Base-by-base conservation (phyloP, 1,140 invertebrate species). In the Luehdorfia chinensis region DNA sequence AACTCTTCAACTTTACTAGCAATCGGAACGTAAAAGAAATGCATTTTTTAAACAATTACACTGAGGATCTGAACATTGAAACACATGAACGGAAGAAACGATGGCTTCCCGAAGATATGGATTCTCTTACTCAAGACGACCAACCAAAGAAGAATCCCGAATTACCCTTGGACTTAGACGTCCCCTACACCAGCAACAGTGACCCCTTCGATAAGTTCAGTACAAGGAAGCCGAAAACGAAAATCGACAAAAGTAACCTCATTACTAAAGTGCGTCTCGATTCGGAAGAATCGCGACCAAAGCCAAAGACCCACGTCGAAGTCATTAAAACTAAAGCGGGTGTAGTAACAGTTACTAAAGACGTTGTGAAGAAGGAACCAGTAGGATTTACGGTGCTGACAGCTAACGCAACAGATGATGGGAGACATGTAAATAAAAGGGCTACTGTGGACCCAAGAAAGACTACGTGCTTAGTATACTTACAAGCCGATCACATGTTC, bases 401-500 rank as follows among this genome's bases (percentile, higher is more conserved):
- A 68, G 84, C 78, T n/a, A 90, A 87, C 21, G 89, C 85, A 39
- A 85, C 76, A 53, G 76, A 89, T 66, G 87, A 75, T 53, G 62
- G 89, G 41, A 81, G 92, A 66, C 89, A 93, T 81, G 89, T 92
- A 44, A 89, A 91, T 77, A 91, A 94, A 77, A 86, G 94, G 59
- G 89, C 94, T 9, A 93, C 92, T 0, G 90, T 95, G 8, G 94
- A 95, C 87, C 93, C 94, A 0, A 89, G 90, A 43, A 94, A 94
- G 75, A 94, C 92, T 1, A 94, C 93, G 0, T 97, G 95, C 73
- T 95, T 97, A 92, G 86, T 98, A 8, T 98, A 98, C 83, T 88
- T 98, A 54, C 96, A 98, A 87, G 96, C 96, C 1, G 96, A 98
- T 88, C 96, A 98, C 88, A 92, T 97, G 72, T 97, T 97, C 87